Evolutionary conservation across 2,113 vertebrate genomes (phyloP).

Genomic region (Catharus bicknelli): DNA sequence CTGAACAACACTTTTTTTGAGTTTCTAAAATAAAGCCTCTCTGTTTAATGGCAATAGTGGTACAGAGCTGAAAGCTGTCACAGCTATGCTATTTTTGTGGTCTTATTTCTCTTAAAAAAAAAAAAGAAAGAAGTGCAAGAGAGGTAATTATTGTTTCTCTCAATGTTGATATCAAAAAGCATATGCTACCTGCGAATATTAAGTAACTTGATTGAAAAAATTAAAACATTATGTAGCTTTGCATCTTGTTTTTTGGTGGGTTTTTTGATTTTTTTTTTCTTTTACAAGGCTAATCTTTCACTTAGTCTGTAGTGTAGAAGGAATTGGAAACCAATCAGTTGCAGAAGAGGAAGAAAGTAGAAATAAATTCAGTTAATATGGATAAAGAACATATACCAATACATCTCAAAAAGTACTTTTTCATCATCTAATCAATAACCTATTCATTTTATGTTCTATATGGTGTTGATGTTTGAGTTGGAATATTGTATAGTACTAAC

Average conservation of each 20-base stretch:
- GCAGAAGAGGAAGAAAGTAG: background rate
- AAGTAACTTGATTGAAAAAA: background rate
- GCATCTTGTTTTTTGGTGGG: accelerated
- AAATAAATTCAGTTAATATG: background rate
- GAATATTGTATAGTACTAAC: background rate
- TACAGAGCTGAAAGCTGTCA: background rate
- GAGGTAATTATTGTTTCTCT: background rate
- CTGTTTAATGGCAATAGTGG: background rate
- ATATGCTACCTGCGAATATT: background rate
- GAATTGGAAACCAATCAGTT: background rate
- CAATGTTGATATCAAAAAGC: background rate
- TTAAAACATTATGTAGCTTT: background rate
- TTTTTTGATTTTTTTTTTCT: background rate
- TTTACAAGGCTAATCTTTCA: background rate
- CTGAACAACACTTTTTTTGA: background rate
- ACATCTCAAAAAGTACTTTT: background rate
- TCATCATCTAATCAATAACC: background rate
- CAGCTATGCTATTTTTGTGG: background rate
- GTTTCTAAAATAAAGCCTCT: background rate
- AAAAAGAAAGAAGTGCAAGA: background rate
- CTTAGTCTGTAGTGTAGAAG: background rate
- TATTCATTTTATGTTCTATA: background rate
- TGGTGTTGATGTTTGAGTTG: background rate
- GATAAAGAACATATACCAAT: background rate
- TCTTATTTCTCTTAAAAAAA: background rate